Base-by-base conservation (phyloP, 2,797 vertebrate species). In the Liasis olivaceus region DNA sequence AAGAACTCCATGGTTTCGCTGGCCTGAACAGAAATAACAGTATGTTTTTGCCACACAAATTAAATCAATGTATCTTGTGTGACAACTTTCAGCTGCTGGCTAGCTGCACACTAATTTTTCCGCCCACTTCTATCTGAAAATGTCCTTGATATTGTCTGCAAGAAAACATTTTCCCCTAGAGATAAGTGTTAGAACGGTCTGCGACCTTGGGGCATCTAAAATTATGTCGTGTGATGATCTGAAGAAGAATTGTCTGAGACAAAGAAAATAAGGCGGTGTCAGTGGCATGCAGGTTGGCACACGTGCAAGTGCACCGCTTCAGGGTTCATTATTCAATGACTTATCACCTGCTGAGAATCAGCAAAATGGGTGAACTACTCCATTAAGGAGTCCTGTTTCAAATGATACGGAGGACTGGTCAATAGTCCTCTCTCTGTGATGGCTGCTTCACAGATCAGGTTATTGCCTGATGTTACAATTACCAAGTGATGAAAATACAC, bases 1-100 rank as follows among this genome's bases (percentile, higher is more conserved):
- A 13, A 89, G 87, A 97, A 94, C 63, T 93, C 31, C 0, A 11
- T 59, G 69, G 63, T 42, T 93, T 69, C 72, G 69, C 17, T 54
- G 14, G 84, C 93, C 93, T 86, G 95, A 94, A 2, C 11, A 86
- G 93, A 95, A 96, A 94, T 96, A 94, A 64, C 47, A 22, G 95
- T 93, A 91, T 26, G 8, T 94, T 97, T 94, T 94, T 94, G 91
- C 93, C 85, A 72, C 63, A 93, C 96, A 97, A 97, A 98, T 98
- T 97, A 98, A 97, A 97, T 97, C 97, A 96, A 96, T 98, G 93
- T 58, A 98, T 97, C 96, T 90, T 97, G 94, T 95, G 91, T 96
- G 94, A 96, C 88, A 97, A 95, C 95, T 94, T 96, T 94, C 94
- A 64, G 89, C 95, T 95, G 95, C 94, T 91, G 92, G 94, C 92